Base-by-base conservation (phyloP, 2,888 invertebrate species). In the Lissocephala sabroskyi region DNA sequence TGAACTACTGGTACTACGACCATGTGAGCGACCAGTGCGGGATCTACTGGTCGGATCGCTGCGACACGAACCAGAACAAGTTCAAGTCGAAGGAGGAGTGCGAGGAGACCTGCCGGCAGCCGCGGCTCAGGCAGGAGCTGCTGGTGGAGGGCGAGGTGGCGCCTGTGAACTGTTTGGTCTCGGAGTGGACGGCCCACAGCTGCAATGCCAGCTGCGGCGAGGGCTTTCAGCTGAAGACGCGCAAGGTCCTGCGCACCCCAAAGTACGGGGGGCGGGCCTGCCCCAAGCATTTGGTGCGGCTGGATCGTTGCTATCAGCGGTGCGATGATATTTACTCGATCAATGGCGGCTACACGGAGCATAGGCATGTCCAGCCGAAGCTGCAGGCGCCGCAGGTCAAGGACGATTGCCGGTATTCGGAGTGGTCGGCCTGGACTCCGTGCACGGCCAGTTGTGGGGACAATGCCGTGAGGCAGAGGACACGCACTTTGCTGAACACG, bases 21-120 rank as follows among this genome's bases (percentile, higher is more conserved):
- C 86, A 87, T 18, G 82, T 87, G 17, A 87, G 87, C 29, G 88
- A 89, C 17, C 87, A 87, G 19, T 98, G 98, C 80, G 90, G 90
- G 67, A 89, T 92, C 3, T 98, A 97, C 84, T 97, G 91, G 85
- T 92, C 92, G 17, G 79, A 79, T 37, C 97, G 96, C 30, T 98
- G 98, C 80, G 91, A 93, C 39, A 94, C 92, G 1, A 97, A 96
- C 82, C 88, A 88, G 33, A 97, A 97, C 84, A 95, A 95, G 82
- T 97, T 97, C 84, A 88, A 89, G 45, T 89, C 89, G 0, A 87
- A 89, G 49, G 89, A 90, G 46, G 88, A 89, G 36, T 96, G 96
- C 73, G 87, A 88, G 52, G 86, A 86, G 16, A 87, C 89, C 9
- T 94, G 94, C 70, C 84, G 85, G 4, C 48, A 67, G 36, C 81